phyloP scores from a whole-genome alignment of 1,140 invertebrate species.

The Phymastichus coffea region DNA sequence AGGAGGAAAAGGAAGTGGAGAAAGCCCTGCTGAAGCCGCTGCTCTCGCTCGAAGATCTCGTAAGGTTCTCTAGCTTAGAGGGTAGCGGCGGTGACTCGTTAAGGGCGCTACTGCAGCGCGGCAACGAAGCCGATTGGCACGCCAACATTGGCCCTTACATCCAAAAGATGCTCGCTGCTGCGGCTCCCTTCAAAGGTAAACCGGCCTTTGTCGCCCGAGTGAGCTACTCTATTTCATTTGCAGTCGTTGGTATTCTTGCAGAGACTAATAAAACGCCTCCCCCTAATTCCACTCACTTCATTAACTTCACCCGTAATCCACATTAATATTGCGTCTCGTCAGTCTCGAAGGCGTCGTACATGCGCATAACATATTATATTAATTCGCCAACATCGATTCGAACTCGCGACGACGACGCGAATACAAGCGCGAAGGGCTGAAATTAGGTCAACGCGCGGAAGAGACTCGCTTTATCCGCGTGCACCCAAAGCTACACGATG shows the following conservation, averaged over 20 bases:
- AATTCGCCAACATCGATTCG: too few relatives aligned
- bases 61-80: conserved; percentile 61
- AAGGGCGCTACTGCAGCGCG: conserved; percentile 59
- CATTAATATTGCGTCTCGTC: too few relatives aligned
- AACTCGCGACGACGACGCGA: too few relatives aligned
- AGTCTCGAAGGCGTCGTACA: too few relatives aligned
- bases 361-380: too few relatives aligned
- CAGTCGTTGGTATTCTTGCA: too few relatives aligned
- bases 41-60: conserved; percentile 62
- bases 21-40: conserved; percentile 61
- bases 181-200: conserved; percentile 52
- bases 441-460: conserved; percentile 35
- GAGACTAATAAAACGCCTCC: too few relatives aligned
- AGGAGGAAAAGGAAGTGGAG: conserved; percentile 66
- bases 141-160: conserved; percentile 62
- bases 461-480: conserved; percentile 8
- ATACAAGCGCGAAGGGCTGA: not conserved
- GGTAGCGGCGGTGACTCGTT: conserved; percentile 60
- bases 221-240: too few relatives aligned
- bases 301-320: too few relatives aligned
- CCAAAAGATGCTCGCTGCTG: conserved; percentile 56
- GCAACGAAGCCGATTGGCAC: conserved; percentile 56
- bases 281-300: too few relatives aligned
- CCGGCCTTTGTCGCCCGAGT: too few relatives aligned
- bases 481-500: conserved; percentile 31